Base-by-base conservation (phyloP, 2,888 invertebrate genomes). In the Ariolimax columbianus region DNA sequence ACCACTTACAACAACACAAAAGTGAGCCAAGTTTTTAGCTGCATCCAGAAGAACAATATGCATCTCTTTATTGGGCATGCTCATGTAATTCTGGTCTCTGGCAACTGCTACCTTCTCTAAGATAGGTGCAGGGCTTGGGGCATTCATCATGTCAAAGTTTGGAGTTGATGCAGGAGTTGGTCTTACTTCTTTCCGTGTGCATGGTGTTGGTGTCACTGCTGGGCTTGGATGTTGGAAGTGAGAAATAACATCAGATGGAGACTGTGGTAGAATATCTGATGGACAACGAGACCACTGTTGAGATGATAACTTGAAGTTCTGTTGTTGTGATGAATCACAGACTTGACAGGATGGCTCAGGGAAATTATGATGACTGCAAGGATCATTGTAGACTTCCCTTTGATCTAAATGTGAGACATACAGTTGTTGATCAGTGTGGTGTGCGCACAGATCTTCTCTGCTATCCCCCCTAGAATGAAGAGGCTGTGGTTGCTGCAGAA, bases 1-100 rank as follows among this genome's bases (percentile, higher is more conserved):
- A 77, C 33, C 38, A 82, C 86, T 73, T 82, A 84, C 84, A 63
- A 77, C 51, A 30, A 77, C 43, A 66, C 72, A 81, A 33, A 86
- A 80, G 63, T 82, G 81, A n/a, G 59, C 26, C 77, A 86, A 63
- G 43, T 81, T 82, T 36, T 70, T 82, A n/a, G 82, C 86, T 59
- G 84, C 86, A 23, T n/a, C 59, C 30, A 77, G 26, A 0, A 86
- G 26, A 33, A 63, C 36, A 26, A 9, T 17, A 1, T 59, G 33
- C 26, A 86, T 33, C 43, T 73, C 75, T 23, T 80, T 38, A 17
- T 68, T 70, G n/a, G 43, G 30, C 75, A 80, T 47, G 73, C 36
- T 33, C 66, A 63, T 63, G 73, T 75, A 43, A 63, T 75, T 59
- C 33, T 40, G 30, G 36, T 75, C 82, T 30, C 75, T 38, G 40